Conservation (phyloP, 64 coral and sea anemone species). For the Orbicella faveolata region DNA sequence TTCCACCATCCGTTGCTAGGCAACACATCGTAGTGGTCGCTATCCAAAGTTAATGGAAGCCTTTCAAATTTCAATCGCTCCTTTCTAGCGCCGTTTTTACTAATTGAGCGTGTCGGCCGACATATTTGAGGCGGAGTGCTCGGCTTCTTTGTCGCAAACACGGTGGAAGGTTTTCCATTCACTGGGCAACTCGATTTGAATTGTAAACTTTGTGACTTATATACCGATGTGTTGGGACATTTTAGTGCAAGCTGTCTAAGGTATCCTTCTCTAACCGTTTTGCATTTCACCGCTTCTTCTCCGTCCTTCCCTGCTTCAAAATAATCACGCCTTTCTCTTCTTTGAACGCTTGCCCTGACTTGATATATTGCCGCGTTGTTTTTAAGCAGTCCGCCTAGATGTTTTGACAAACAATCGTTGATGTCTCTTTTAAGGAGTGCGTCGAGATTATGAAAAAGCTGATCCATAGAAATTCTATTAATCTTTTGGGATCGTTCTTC, state of each 20-base stretch:
- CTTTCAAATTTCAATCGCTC: not conserved
- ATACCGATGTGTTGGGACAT: not conserved
- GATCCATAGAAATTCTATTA: not conserved
- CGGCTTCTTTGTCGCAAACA: not conserved
- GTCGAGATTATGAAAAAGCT: slow-evolving; percentile 12
- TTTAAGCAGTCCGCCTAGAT: not conserved
- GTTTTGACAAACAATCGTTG: slow-evolving; percentile 14
- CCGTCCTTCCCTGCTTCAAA: not conserved
- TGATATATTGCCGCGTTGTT: not conserved
- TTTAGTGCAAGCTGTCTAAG: not conserved
- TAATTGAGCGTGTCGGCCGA: not conserved
- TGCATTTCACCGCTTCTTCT: not conserved
- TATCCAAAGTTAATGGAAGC: not conserved
- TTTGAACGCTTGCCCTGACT: not conserved
- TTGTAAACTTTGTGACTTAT: not conserved
- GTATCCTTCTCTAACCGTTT: not conserved
- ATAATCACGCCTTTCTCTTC: not conserved
- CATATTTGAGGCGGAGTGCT: not conserved
- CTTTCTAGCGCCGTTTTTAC: not conserved
- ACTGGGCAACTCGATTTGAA: not conserved
- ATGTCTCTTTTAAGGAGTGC: slow-evolving; percentile 21
- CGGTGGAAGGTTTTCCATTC: not conserved
- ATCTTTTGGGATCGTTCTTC: not conserved
- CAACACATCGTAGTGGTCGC: not conserved
- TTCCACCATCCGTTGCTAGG: slow-evolving; percentile 39